Conservation (phyloP, 1,140 invertebrate genomes). For the Dendroctonus valens region DNA sequence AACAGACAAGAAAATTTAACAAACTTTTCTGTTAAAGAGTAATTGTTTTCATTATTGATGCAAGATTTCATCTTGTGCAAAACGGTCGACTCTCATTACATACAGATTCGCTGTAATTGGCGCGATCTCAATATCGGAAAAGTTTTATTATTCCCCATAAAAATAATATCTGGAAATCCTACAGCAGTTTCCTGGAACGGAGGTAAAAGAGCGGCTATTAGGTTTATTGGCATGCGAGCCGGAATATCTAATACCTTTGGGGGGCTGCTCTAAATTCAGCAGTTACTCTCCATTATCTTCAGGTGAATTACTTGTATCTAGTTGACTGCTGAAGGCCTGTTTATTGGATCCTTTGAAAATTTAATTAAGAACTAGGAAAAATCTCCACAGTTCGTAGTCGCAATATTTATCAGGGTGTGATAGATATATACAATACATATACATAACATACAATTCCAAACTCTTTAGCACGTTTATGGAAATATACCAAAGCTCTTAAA, state of each 20-base stretch:
- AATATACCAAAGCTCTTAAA: too few species aligned
- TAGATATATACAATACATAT: too few species aligned
- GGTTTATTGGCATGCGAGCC: conserved; percentile 23
- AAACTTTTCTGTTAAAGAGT: not conserved
- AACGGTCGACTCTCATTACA: not conserved
- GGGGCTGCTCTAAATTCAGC: conserved; percentile 4
- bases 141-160: conserved; percentile 19
- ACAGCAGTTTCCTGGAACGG: conserved; percentile 19
- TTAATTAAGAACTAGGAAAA: too few species aligned
- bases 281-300: conserved; percentile 18
- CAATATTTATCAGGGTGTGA: too few species aligned
- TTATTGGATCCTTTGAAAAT: too few species aligned
- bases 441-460: too few species aligned
- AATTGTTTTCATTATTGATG: not conserved
- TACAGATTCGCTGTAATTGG: conserved; percentile 16
- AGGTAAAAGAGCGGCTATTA: conserved; percentile 25
- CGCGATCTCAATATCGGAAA: conserved; percentile 20
- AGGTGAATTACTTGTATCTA: conserved; percentile 1
- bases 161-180: conserved; percentile 34
- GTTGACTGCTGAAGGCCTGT: too few species aligned
- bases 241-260: conserved; percentile 24
- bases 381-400: too few species aligned
- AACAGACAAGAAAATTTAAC: too few species aligned
- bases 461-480: too few species aligned
- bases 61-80: not conserved